Percentiles rank a stretch among this genome's conserved stretches.
Conservation (phyloP, 2,888 invertebrate species). For the Syrphus vitripennis region DNA sequence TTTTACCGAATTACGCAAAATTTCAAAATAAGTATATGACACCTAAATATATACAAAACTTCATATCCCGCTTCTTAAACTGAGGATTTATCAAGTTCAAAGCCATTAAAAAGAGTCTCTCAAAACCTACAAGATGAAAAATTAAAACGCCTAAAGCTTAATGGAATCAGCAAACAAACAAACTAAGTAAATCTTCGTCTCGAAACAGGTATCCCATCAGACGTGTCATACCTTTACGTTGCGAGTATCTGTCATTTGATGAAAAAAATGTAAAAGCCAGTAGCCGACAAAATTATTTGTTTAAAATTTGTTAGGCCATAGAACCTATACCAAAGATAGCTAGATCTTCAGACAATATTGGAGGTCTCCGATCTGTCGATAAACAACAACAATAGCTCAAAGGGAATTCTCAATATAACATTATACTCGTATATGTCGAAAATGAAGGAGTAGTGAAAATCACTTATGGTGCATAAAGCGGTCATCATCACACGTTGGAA, state of each 20-base stretch:
- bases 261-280: slow-evolving; percentile 66
- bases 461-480: slow-evolving; percentile 64
- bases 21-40: neutral
- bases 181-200: slow-evolving; percentile 41
- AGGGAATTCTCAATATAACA: slow-evolving; percentile 35
- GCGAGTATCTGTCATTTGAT: slow-evolving; percentile 45
- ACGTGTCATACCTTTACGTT: neutral
- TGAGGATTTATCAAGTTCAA: slow-evolving; percentile 26
- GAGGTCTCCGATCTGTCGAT: slow-evolving; percentile 47
- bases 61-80: too few relatives aligned
- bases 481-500: slow-evolving; percentile 67
- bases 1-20: slow-evolving; percentile 69
- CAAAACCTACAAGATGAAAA: slow-evolving; percentile 6
- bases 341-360: slow-evolving; percentile 28
- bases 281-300: slow-evolving; percentile 73
- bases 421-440: neutral
- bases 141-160: slow-evolving; percentile 36
- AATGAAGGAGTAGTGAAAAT: slow-evolving; percentile 48
- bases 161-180: slow-evolving; percentile 62
- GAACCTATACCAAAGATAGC: slow-evolving; percentile 6
- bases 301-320: slow-evolving; percentile 72
- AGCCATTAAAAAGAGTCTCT: slow-evolving; percentile 34
- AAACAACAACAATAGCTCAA: slow-evolving; percentile 54
- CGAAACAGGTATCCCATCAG: neutral
- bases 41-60: neutral